Evolutionary conservation across 2,888 invertebrate species (phyloP), one percentile per base, ranked within the genome.

Genomic region (Aphodius sticticus): DNA sequence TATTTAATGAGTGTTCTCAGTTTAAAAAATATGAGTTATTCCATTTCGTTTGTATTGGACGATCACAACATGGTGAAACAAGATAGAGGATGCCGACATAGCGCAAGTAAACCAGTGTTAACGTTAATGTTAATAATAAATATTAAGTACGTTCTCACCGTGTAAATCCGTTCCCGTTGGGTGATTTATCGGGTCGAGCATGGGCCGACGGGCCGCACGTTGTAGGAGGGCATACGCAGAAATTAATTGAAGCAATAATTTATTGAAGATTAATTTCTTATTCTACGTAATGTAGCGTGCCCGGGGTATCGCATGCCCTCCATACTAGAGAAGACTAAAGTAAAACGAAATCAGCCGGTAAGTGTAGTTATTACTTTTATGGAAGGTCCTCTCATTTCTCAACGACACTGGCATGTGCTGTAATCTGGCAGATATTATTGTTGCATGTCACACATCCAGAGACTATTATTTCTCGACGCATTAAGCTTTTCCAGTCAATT

Each of bases 161-260:
- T 74, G 77, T 78, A 74, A 81, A 82, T 82, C 80, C 78, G 78
- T 82, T 83, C 84, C 84, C 82, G 84, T 82, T 74, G 84, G 81
- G 84, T 84, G 84, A 84, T 84, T 84, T 84, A 84, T 84, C 78
- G 82, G 81, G 74, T 53, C 53, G 53, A 38, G 9, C 82, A 82
- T 83, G 80, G 82, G 83, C 82, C 82, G 79, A 74, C 81, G 82
- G 82, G 82, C 82, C 79, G 82, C 81, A 81, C 84, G 82, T 85
- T 81, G 85, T 84, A 85, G 84, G 85, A 85, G 85, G 53, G 85
- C 84, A 84, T 84, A 84, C 84, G 84, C 84, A 84, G 83, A 84
- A 84, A 84, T 85, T 85, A 85, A 85, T 84, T 84, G 84, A 84
- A 82, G 84, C 83, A 83, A 85, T 85, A 84, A 84, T 83, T 85